Conservation (phyloP, 2,888 invertebrate species). For the Trichopria drosophilae region DNA sequence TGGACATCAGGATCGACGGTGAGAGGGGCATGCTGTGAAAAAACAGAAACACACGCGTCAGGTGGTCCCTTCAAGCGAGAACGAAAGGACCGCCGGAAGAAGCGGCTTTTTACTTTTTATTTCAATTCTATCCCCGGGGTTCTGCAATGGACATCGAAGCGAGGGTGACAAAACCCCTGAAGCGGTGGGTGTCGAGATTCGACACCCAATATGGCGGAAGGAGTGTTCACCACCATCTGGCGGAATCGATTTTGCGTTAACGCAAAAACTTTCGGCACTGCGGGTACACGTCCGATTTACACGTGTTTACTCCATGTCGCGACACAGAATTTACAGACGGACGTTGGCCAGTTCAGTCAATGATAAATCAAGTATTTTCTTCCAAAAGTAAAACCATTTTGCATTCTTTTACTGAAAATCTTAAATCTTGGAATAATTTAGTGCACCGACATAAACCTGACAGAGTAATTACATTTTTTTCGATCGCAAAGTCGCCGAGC, state of each 20-base stretch:
- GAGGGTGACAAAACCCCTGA: background rate
- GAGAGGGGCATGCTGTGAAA: slow-evolving; percentile 12
- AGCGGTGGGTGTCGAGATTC: slow-evolving; percentile 1
- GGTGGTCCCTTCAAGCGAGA: slow-evolving; percentile 7
- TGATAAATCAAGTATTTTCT: no score
- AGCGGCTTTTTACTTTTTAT: slow-evolving; percentile 31
- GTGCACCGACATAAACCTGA: no score
- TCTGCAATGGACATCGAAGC: no score
- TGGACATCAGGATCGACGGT: no score
- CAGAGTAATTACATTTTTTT: no score
- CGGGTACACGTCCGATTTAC: slow-evolving; percentile 23
- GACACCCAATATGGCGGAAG: slow-evolving; percentile 14
- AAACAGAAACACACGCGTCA: background rate
- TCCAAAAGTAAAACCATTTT: no score
- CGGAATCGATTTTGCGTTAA: slow-evolving; percentile 26
- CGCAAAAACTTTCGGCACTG: slow-evolving; percentile 25
- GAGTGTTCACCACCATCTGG: slow-evolving; percentile 24
- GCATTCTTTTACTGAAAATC: no score
- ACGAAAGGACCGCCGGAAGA: slow-evolving; percentile 12
- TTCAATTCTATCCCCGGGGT: slow-evolving; percentile 25
- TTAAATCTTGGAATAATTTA: no score
- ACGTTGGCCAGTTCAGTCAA: no score
- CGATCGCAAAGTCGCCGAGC: no score
- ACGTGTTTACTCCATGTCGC: no score
- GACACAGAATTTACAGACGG: no score